phyloP scores from a whole-genome alignment of 2,888 invertebrate genomes.

The Napeogenes inachia region DNA sequence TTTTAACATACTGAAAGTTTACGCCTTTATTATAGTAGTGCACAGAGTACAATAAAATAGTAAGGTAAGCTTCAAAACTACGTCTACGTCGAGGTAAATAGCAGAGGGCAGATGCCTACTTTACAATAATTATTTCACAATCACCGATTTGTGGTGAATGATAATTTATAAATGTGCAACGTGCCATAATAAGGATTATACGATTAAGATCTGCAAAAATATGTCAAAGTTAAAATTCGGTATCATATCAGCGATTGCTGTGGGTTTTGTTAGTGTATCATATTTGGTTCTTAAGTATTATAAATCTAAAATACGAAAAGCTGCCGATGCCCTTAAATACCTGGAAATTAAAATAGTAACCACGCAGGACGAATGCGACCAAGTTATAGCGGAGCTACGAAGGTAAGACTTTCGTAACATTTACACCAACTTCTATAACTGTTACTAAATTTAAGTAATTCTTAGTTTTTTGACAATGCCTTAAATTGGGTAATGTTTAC shows the following conservation, averaged over 20 bases:
- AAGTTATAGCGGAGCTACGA: slow-evolving; percentile 47
- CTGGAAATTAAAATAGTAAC: slow-evolving; percentile 48
- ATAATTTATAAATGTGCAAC: background rate
- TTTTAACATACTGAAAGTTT: no score
- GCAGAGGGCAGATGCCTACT: no score
- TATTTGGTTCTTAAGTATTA: slow-evolving; percentile 39
- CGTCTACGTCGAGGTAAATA: no score
- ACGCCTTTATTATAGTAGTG: no score
- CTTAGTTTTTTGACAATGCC: no score
- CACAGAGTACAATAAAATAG: no score
- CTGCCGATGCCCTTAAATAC: slow-evolving; percentile 48
- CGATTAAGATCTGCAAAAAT: background rate
- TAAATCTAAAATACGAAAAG: slow-evolving; percentile 36
- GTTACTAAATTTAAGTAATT: no score
- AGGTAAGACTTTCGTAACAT: slow-evolving; percentile 38
- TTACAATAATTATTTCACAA: background rate
- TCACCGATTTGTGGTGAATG: no score
- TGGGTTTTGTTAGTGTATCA: slow-evolving; percentile 43
- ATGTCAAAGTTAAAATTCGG: slow-evolving; percentile 38
- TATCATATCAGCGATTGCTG: slow-evolving; percentile 40
- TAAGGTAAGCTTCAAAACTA: no score
- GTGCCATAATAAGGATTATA: background rate
- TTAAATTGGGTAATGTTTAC: no score
- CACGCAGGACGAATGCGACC: slow-evolving; percentile 45
- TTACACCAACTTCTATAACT: no score